A percentile compares a stretch with the other conserved stretches of the same genome.
These are phyloP conservation scores for Saxicola maurus DNA, from an alignment of 2,797 vertebrate species.

Conservation along the genomic window DNA sequence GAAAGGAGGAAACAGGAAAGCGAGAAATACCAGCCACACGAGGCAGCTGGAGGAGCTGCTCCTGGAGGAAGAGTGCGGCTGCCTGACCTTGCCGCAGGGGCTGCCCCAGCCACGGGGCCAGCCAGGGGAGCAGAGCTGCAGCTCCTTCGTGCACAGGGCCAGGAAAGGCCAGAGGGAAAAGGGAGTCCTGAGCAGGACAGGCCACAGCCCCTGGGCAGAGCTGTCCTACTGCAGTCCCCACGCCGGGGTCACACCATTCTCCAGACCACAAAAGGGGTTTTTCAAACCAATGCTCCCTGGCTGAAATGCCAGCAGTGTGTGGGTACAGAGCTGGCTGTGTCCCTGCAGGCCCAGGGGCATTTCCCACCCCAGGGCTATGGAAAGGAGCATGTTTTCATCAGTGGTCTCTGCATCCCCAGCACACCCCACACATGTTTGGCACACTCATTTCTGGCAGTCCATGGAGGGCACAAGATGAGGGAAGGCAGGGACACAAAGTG, in stretches of 20 bases:
- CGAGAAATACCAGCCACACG: slow-evolving; percentile 29
- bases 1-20: slow-evolving; percentile 35
- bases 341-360: neutral
- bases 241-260: fast-evolving
- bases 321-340: neutral
- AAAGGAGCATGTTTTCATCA: neutral
- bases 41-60: neutral
- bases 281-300: neutral
- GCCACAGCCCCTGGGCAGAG: neutral
- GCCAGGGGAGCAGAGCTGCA: neutral
- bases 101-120: fast-evolving
- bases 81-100: neutral
- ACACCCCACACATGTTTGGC: neutral
- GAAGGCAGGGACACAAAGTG: fast-evolving
- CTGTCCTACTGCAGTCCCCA: neutral
- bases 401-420: neutral
- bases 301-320: fast-evolving
- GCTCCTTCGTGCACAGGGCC: fast-evolving
- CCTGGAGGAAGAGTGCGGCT: fast-evolving
- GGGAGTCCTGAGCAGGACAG: neutral
- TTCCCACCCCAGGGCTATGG: neutral
- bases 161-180: fast-evolving
- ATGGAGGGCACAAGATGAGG: neutral
- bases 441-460: neutral
- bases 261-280: neutral